phyloP scores from a whole-genome alignment of 2,113 vertebrate species.

The Tachycineta bicolor region DNA sequence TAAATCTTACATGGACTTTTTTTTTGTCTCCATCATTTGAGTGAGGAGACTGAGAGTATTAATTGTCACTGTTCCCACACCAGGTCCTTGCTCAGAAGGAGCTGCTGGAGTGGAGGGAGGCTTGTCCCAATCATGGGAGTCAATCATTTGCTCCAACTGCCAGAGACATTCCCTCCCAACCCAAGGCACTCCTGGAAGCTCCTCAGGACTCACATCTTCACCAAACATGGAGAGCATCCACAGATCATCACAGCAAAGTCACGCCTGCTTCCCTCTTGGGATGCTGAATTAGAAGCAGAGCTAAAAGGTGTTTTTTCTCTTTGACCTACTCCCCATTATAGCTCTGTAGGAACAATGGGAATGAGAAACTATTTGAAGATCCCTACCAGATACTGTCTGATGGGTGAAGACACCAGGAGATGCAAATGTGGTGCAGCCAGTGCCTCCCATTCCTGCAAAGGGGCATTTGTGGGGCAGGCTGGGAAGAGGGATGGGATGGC shows the following conservation, averaged over 20 bases:
- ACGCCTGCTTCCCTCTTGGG: rapidly evolving
- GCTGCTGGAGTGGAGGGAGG: not conserved
- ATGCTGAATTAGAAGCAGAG: not conserved
- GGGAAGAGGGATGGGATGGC: not conserved
- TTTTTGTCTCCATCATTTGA: not conserved
- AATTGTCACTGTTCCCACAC: not conserved
- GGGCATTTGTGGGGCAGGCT: not conserved
- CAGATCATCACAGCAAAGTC: not conserved
- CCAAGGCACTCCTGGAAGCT: not conserved
- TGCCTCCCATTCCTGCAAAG: not conserved
- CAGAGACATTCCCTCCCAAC: not conserved
- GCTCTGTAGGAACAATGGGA: not conserved
- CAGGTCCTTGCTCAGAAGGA: not conserved
- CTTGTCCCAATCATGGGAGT: not conserved
- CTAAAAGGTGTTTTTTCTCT: not conserved
- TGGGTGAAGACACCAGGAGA: not conserved
- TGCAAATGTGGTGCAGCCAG: not conserved
- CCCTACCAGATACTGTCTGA: not conserved
- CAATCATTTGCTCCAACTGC: not conserved
- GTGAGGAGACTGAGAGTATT: not conserved
- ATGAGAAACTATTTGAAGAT: not conserved
- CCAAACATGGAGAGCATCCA: not conserved
- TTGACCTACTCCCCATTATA: not conserved
- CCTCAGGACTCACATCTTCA: not conserved
- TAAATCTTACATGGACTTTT: not conserved